phyloP scores from a whole-genome alignment of 2,888 invertebrate species.

The Hyalella azteca region DNA sequence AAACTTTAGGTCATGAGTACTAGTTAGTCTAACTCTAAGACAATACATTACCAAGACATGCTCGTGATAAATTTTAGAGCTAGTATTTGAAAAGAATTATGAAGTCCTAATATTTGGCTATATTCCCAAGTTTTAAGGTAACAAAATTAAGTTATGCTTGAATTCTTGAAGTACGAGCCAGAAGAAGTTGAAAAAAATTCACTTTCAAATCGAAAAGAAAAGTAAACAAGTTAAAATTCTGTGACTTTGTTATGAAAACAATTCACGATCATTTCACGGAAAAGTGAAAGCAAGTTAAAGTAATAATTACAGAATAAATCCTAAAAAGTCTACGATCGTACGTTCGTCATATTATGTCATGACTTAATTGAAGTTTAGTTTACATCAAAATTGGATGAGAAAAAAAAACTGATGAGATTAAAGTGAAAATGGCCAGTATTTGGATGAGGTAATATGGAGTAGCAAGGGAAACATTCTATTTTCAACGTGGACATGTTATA shows the following conservation, averaged over 20 bases:
- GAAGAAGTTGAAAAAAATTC: neutral
- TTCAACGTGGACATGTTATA: neutral
- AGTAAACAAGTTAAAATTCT: neutral
- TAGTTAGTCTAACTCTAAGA: neutral
- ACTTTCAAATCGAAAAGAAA: neutral
- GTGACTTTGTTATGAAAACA: neutral
- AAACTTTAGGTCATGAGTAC: constrained; percentile 14
- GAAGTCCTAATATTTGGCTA: neutral
- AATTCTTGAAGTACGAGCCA: neutral
- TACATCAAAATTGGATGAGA: neutral
- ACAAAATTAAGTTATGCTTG: neutral
- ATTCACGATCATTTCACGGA: neutral
- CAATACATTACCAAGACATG: neutral
- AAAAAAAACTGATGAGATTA: neutral
- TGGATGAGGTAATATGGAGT: neutral
- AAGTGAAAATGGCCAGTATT: neutral
- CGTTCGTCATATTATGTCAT: neutral
- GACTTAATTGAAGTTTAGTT: neutral
- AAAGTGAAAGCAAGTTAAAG: neutral
- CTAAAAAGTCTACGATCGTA: neutral
- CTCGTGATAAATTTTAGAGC: too few species aligned
- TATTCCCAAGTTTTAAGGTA: neutral
- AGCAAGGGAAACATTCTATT: neutral
- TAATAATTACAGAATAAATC: neutral
- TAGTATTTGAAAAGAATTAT: neutral